Percentiles rank a stretch among this genome's conserved stretches.
Conservation (phyloP, 2,888 invertebrate species). For the Cetonia aurata region DNA sequence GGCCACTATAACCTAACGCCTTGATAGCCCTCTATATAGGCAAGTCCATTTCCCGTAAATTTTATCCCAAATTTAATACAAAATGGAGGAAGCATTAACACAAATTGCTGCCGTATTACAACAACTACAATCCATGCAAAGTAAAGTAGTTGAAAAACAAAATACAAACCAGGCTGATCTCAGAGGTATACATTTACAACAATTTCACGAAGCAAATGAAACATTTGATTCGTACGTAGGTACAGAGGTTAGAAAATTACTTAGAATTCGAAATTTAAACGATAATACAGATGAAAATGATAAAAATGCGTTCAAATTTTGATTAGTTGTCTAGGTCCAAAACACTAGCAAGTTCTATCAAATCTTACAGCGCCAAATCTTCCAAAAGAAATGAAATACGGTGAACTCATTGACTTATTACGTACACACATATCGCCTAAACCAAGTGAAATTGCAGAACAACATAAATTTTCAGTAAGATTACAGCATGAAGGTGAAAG, state of each 20-base stretch:
- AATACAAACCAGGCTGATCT: neutral
- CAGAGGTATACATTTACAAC: conserved; percentile 1
- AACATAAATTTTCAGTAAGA: conserved; percentile 46
- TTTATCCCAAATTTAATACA: neutral
- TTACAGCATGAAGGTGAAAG: conserved; percentile 44
- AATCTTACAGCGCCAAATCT: conserved; percentile 41
- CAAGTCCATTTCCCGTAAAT: neutral
- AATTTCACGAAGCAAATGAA: conserved; percentile 27
- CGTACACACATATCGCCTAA: conserved; percentile 43
- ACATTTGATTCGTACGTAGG: conserved; percentile 7
- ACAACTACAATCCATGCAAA: conserved; percentile 8
- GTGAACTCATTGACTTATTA: too few relatives aligned
- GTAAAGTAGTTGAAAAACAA: conserved; percentile 6
- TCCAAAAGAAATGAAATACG: conserved; percentile 38
- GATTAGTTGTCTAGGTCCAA: conserved; percentile 42
- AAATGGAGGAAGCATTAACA: conserved; percentile 1
- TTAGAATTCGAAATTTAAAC: conserved; percentile 20
- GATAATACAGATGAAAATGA: too few relatives aligned
- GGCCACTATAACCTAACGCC: conserved; percentile 4
- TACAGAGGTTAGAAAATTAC: conserved; percentile 17
- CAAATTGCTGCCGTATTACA: conserved; percentile 9
- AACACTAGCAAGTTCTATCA: conserved; percentile 37
- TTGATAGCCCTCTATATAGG: conserved; percentile 10
- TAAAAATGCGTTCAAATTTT: conserved; percentile 26
- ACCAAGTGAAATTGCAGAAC: conserved; percentile 45